These are phyloP conservation scores for Myrmecophaga tridactyla DNA, from an alignment of 2,113 vertebrate species.

Conservation along the genomic window DNA sequence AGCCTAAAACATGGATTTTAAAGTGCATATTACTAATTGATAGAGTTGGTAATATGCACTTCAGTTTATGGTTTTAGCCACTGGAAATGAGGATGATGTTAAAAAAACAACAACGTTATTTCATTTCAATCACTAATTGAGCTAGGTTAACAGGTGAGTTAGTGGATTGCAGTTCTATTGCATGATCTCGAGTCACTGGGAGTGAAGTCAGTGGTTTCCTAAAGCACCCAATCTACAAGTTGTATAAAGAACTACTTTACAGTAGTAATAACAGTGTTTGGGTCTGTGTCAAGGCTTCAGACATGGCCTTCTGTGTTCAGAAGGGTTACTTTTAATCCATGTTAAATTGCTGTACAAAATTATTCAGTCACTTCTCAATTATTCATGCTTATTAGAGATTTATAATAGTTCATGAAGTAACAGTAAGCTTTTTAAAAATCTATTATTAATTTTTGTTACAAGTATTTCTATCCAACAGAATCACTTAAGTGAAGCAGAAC, in stretches of 20 bases:
- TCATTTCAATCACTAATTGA: background rate
- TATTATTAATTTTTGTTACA: constrained; percentile 12
- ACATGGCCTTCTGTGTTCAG: constrained; percentile 12
- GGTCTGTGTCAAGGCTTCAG: constrained; percentile 22
- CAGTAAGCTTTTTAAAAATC: background rate
- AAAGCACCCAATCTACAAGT: background rate
- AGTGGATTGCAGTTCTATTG: background rate
- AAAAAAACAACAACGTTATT: background rate
- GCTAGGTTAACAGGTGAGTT: background rate
- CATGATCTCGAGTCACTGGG: background rate
- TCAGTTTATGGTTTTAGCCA: background rate
- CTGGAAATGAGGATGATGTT: background rate
- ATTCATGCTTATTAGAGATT: constrained; percentile 34
- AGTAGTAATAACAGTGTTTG: too few species aligned
- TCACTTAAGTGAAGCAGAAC: constrained; percentile 7
- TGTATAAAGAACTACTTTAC: background rate
- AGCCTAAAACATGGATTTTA: background rate
- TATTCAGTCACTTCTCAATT: constrained; percentile 48
- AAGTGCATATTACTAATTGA: background rate
- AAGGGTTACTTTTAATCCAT: constrained; percentile 16
- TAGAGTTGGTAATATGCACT: background rate
- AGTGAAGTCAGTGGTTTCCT: constrained; percentile 5
- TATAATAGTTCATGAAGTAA: constrained; percentile 24
- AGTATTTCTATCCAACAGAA: background rate
- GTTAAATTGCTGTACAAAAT: constrained; percentile 36